Evolutionary conservation across 2,113 vertebrate species (phyloP).

Genomic region (Eolophus roseicapilla): DNA sequence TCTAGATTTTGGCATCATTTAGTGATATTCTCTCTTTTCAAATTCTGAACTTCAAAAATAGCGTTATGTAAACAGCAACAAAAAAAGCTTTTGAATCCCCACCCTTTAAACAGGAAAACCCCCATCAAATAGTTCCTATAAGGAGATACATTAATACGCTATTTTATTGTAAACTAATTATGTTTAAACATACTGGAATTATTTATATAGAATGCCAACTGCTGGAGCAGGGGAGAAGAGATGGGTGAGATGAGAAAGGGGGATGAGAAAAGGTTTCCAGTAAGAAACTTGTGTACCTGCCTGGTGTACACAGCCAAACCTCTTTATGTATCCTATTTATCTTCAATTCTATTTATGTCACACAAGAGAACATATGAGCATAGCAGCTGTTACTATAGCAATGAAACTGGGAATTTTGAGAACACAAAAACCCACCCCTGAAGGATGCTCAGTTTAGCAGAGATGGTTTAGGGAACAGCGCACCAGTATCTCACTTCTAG

Average conservation of each 20-base stretch:
- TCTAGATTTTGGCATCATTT: neutral
- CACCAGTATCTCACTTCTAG: constrained; percentile 6
- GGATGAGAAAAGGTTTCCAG: neutral
- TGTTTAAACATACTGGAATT: neutral
- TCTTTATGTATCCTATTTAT: constrained; percentile 59
- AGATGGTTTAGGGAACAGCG: constrained; percentile 18
- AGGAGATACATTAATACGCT: neutral
- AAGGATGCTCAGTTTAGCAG: constrained; percentile 44
- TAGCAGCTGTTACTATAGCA: constrained; percentile 74
- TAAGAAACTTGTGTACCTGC: constrained; percentile 43
- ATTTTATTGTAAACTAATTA: neutral
- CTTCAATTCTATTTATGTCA: constrained; percentile 68
- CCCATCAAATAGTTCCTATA: neutral
- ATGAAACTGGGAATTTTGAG: constrained; percentile 67
- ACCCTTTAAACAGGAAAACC: neutral
- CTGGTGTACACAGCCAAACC: constrained; percentile 6
- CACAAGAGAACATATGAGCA: constrained; percentile 66
- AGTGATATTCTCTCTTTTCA: neutral
- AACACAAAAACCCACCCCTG: constrained; percentile 40
- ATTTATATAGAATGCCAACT: neutral
- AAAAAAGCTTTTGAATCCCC: neutral
- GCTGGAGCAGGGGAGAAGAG: neutral
- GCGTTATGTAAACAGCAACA: neutral
- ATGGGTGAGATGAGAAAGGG: neutral
- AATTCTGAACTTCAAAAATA: neutral